Evolutionary conservation across 2,888 invertebrate species (phyloP).

Genomic region (Parasteatoda lunata): DNA sequence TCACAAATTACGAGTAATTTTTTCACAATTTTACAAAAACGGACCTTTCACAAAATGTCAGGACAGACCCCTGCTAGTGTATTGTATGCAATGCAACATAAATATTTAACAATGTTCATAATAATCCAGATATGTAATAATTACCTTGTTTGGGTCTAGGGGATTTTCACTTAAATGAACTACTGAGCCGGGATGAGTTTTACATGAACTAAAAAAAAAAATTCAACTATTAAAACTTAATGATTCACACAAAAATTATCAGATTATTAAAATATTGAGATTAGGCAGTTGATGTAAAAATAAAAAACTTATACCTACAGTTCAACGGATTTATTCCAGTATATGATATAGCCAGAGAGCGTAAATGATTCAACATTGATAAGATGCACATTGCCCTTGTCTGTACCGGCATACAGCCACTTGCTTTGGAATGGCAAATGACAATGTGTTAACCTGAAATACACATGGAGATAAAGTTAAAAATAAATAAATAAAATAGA

Average conservation of each 20-base stretch:
- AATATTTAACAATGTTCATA: too few species aligned
- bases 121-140: conserved; percentile 69
- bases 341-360: conserved; percentile 98
- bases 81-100: too few species aligned
- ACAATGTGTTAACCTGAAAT: conserved; percentile 89
- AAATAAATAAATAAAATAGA: too few species aligned
- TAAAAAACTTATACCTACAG: conserved; percentile 81
- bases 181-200: conserved; percentile 96
- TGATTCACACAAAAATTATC: background rate
- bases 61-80: too few species aligned
- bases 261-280: background rate
- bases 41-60: too few species aligned
- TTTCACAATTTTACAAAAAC: too few species aligned
- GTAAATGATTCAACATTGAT: conserved; percentile 96
- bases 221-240: background rate
- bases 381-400: conserved; percentile 97
- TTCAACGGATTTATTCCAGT: conserved; percentile 99
- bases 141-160: conserved; percentile 94
- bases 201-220: conserved; percentile 85
- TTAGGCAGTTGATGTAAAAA: background rate
- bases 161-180: conserved; percentile 98
- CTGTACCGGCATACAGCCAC: conserved; percentile 99
- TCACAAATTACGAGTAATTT: too few species aligned
- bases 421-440: conserved; percentile 97
- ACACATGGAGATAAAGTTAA: background rate